Conservation (phyloP, 2,888 invertebrate species). For the Phyllotreta striolata region DNA sequence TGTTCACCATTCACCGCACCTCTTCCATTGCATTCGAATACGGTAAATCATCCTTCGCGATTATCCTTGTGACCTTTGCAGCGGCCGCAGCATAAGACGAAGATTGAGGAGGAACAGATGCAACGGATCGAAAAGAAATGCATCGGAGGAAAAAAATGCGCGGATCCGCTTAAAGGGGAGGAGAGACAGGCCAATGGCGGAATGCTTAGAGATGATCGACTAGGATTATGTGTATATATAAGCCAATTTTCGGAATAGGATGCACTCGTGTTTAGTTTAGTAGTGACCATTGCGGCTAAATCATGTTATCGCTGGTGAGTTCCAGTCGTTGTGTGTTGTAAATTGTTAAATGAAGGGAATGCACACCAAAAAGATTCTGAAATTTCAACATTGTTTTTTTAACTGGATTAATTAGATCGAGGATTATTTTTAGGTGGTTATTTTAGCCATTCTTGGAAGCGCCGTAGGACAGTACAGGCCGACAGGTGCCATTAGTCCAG, state of each 20-base stretch:
- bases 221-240: constrained; percentile 32
- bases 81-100: background rate
- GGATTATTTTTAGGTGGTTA: constrained; percentile 39
- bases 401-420: constrained; percentile 2
- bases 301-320: constrained; percentile 39
- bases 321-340: background rate
- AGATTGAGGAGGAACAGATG: constrained; percentile 30
- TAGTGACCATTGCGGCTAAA: constrained; percentile 30
- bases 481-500: constrained; percentile 34
- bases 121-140: constrained; percentile 39
- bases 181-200: constrained; percentile 28
- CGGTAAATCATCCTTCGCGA: constrained; percentile 36
- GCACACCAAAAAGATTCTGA: too few relatives aligned
- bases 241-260: constrained; percentile 28
- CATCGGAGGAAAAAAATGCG: constrained; percentile 36
- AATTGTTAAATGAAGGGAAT: background rate
- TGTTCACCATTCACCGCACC: constrained; percentile 34
- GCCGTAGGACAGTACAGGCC: constrained; percentile 46
- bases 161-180: constrained; percentile 25
- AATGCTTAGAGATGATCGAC: constrained; percentile 30
- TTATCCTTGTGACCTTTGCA: constrained; percentile 39
- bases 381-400: background rate
- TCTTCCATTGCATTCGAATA: constrained; percentile 31
- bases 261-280: constrained; percentile 31
- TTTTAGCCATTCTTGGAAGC: constrained; percentile 40